Conservation (phyloP, 2,797 vertebrate species). For the Galago senegalensis region DNA sequence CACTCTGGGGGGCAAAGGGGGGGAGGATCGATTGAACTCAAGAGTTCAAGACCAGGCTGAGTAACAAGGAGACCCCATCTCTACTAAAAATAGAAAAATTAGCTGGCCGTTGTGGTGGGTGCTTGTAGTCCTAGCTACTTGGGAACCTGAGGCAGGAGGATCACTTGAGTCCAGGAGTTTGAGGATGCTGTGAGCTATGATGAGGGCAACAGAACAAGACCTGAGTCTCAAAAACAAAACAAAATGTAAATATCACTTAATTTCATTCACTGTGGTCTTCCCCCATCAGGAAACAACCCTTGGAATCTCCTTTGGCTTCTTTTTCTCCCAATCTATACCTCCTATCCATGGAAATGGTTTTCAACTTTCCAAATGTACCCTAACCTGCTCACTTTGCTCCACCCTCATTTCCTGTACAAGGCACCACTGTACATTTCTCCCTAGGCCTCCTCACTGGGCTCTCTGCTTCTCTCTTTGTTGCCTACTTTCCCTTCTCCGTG, state of each 20-base stretch:
- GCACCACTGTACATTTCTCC: not conserved
- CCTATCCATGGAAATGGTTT: not conserved
- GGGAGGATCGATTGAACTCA: not conserved
- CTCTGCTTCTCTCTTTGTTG: not conserved
- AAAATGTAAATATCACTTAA: not conserved
- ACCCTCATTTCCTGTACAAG: not conserved
- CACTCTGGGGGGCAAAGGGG: not conserved
- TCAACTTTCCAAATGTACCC: not conserved
- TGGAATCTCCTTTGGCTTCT: not conserved
- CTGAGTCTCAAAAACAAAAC: not conserved
- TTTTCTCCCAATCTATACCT: not conserved
- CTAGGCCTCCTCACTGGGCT: not conserved
- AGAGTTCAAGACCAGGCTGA: not conserved
- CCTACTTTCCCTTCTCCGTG: not conserved
- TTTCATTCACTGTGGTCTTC: not conserved
- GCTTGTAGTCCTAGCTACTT: not conserved
- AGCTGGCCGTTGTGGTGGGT: not conserved
- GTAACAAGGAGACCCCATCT: not conserved
- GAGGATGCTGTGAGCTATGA: not conserved
- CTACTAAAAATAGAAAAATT: not conserved
- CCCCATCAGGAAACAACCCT: not conserved
- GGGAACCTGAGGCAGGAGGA: not conserved
- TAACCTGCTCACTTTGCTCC: not conserved
- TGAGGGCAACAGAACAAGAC: not conserved
- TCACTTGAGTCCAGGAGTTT: not conserved